Conservation (phyloP, 2,797 vertebrate genomes). For the Helicolenus hilgendorfi region DNA sequence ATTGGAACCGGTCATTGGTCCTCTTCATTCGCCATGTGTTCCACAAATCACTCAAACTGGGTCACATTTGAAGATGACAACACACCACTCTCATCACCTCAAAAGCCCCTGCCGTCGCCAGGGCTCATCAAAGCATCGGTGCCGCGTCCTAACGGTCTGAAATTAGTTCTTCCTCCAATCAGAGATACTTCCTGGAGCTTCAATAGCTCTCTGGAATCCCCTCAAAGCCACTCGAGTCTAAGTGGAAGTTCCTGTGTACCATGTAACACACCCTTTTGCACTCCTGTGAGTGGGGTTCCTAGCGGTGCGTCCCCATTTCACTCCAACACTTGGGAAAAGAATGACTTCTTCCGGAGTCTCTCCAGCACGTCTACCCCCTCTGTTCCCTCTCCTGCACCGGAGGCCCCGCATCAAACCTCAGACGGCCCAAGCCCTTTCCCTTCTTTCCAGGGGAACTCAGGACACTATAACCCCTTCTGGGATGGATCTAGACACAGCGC, state of each 20-base stretch:
- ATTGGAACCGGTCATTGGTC: conserved; percentile 4
- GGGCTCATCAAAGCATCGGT: conserved; percentile 84
- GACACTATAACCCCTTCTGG: conserved; percentile 96
- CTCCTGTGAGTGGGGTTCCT: conserved; percentile 92
- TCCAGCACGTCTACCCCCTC: conserved; percentile 77
- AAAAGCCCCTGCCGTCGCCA: conserved; percentile 84
- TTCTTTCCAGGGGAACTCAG: conserved; percentile 88
- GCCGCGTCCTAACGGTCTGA: conserved; percentile 94
- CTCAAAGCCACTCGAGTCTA: conserved; percentile 89
- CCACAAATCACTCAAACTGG: conserved; percentile 96
- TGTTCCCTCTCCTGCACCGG: conserved; percentile 67
- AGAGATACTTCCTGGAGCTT: conserved; percentile 90
- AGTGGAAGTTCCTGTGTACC: conserved; percentile 93
- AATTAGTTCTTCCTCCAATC: conserved; percentile 91
- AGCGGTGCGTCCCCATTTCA: conserved; percentile 85
- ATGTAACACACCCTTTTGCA: conserved; percentile 94
- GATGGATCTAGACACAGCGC: conserved; percentile 82
- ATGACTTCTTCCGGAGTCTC: conserved; percentile 70
- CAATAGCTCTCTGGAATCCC: conserved; percentile 91
- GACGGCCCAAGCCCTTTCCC: conserved; percentile 84
- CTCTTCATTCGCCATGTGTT: conserved; percentile 91
- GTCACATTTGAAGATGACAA: conserved; percentile 98
- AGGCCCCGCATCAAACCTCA: conserved; percentile 60
- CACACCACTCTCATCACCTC: conserved; percentile 89
- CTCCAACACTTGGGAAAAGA: conserved; percentile 85